Base-by-base conservation (phyloP, 2,797 vertebrate genomes). In the Poeciliopsis presidionis region DNA sequence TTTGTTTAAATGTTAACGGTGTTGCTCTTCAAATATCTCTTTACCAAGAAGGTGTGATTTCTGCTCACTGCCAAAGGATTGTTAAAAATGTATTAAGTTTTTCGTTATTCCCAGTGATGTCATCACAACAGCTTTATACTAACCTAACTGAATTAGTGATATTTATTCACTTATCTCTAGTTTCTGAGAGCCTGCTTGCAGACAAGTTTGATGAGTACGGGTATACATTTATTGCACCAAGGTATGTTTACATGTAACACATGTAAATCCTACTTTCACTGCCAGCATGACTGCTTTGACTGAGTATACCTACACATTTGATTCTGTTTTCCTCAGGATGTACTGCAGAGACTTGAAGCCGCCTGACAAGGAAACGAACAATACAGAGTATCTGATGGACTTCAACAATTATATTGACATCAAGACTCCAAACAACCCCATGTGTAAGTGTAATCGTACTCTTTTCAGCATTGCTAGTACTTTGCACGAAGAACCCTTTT, bases 331-430 rank as follows among this genome's bases (percentile, higher is more conserved):
- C 74, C 65, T 28, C 78, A 99, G 98, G 92, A 92, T 96, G 85
- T 99, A 99, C 90, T 99, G 98, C 88, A 96, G 75, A 53, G 97
- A 98, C 80, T 86, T 99, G 79, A 97, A 96, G 88, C 94, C 93
- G 53, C 95, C 96, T 28, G 95, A 95, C 78, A 97, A 97, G 93
- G 96, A 97, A 89, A 96, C 94, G 75, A 98, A 97, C 93, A 99
- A 97, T 94, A 98, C 97, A 0, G 97, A 97, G 88, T 99, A 98
- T 93, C 96, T 99, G 69, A 94, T 96, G 83, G 96, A 97, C 84
- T 98, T 99, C 93, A 97, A 95, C 91, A 92, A 97, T 72, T 97
- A 97, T 94, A 98, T 99, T 82, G 97, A 99, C 91, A 95, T 90
- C 74, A 95, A 97, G 93, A 97, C 97, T 46, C 97, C 97, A 86